Base-by-base conservation (phyloP, 2,888 invertebrate genomes). In the Mesorhabditis spiculigera region DNA sequence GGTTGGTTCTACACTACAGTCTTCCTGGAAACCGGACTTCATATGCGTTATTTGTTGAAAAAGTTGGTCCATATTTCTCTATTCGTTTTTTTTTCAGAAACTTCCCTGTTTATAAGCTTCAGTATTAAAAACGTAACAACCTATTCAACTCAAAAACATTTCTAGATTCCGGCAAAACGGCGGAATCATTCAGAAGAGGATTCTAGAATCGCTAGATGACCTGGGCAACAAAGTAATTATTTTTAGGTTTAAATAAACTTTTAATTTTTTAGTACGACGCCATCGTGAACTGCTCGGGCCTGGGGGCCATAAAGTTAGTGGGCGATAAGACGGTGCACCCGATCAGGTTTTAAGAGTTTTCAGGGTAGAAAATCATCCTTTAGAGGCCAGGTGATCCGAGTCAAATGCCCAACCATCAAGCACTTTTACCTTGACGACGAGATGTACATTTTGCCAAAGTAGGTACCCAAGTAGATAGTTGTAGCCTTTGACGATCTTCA, bases 381-480 rank as follows among this genome's bases (percentile, higher is more conserved):
- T 58, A 13, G 93, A 28, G 72, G 68, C 65, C 71, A 75, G 63
- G 72, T 79, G 8, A 70, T 80, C 8, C 69, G 75, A 16, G 77
- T 75, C n/a, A 41, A 43, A 8, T 77, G 78, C 45, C 74, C 92
- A 4, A 90, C 91, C 91, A 80, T 91, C 4, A 90, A 89, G 73
- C 87, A 89, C 66, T 88, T 87, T 1, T 79, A 91, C n/a, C 74
- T 70, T 16, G 75, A 91, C 2, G 88, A 88, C 69, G 90, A 90
- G 45, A 89, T 90, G 83, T 93, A 93, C 80, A 89, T 93, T 10
- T 91, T 93, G 85, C 92, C 92, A 13, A 93, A 93, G 92, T 92
- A 88, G 88, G 88, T 69, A 28, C 28, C 62, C 43, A 28, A 43
- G 16, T 41, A 8, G 10, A 8, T 65, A 13, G 61, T 8, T 71